Evolutionary conservation across 2,888 invertebrate genomes (phyloP), one percentile per base, ranked within the genome.

Genomic region (Cyclophora albipunctata): DNA sequence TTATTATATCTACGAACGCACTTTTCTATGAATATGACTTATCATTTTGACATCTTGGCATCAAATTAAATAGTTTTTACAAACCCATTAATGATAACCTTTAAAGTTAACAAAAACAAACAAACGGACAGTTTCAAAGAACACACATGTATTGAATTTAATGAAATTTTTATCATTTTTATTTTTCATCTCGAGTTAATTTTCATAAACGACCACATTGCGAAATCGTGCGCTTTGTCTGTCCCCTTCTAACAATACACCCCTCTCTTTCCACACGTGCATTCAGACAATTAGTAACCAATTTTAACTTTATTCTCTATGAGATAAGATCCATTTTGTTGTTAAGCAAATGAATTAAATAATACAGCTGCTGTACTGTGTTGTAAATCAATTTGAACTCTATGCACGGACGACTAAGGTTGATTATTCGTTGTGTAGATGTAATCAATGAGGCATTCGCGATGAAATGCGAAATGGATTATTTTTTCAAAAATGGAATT

Each of bases 401-500:
- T 78, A 73, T 59, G 3, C 34, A 33, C 40, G 41, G 45, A 5
- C 0, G 0, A 0, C 45, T 70, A 82, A 69, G 64, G 67, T 64
- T 64, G 53, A 65, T 57, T 68, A 60, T 79, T 44, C 51, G 44
- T 59, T 53, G 60, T 40, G 45, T 40, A 34, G 53, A 47, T 56
- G 63, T 64, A 75, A 81, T 83, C 80, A 84, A 81, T 80, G 81
- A 79, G 73, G 69, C 78, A 73, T 74, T 80, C 75, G 76, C 76
- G 79, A 84, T 84, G 80, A 85, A 85, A 86, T 81, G 81, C 83
- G 83, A 84, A 85, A 84, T 84, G 85, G 84, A 87, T 86, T 86
- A 84, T 86, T 88, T 87, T 88, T 86, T 86, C 81, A 85, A 87
- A 88, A 87, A 88, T 85, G 86, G 86, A 84, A 87, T 87, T 85